Evolutionary conservation across 35 echinoderm and acorn worm genomes (phyloP), one percentile per base, ranked within the genome.

Genomic region (Eucidaris tribuloides): DNA sequence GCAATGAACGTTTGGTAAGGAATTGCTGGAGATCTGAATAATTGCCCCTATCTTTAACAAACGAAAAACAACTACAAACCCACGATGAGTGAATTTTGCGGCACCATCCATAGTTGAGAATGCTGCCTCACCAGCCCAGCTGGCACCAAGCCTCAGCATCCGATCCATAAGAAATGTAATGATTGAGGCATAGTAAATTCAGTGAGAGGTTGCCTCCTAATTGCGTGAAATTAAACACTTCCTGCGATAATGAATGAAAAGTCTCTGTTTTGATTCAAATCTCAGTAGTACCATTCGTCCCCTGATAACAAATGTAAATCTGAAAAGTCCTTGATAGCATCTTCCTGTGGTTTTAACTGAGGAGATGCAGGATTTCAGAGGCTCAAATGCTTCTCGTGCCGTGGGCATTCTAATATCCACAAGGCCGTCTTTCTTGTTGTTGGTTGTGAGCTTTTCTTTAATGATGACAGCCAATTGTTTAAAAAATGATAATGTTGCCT

Each of bases 181-280:
- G n/a, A n/a, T n/a, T n/a, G n/a, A n/a, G n/a, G n/a, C n/a, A n/a
- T n/a, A 17, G 59, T 41, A 71, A 24, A 84, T 42, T 84, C 82
- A 44, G 33, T 40, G 46, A 84, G 82, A 4, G 82, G 82, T 84
- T 46, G 24, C 33, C 82, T 17, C 29, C 71, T 62, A 84, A 46
- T 25, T 17, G 66, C 17, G 9, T 45, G 82, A 44, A 84, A 84
- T 28, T 14, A 42, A 13, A 84, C 23, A 20, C 39, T 84, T 19
- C 78, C 78, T 43, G 45, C 82, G 6, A 41, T 29, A 35, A 84
- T 44, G 35, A 68, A 84, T 4, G 83, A 37, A 70, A 85, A 85
- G 46, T 85, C 83, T 33, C 65, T 18, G 33, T 65, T 43, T 5
- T 28, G 24, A 49, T 85, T 85, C 5, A 85, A 15, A 28, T 76